Evolutionary conservation across 2,888 invertebrate genomes (phyloP), one percentile per base, ranked within the genome.

Genomic region (Drosophila fungiperda): DNA sequence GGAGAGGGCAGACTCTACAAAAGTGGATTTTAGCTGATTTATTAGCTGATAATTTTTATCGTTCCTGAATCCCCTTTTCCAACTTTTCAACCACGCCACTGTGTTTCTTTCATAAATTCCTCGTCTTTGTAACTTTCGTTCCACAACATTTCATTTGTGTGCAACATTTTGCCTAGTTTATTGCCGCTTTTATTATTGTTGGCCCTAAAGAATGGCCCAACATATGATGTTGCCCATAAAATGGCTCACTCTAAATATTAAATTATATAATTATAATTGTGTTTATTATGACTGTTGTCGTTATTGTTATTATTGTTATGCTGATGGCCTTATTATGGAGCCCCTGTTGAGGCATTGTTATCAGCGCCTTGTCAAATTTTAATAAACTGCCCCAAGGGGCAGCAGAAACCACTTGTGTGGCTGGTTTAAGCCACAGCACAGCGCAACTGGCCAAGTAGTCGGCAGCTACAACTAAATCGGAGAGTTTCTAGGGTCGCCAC

Each of bases 251-350:
- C 71, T 50, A 54, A 63, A 69, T 55, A 87, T 88, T 73, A 78
- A 82, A 89, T 85, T 82, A 83, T 78, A 85, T 89, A 89, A 85
- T 89, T 87, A 87, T 83, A 48, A 55, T 71, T 60, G 58, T 40
- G 29, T 32, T 68, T 53, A 58, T 57, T 78, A 52, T 54, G 61
- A 35, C 12, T 32, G 38, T 50, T 71, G 23, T 60, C 48, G 38
- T 52, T 59, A 35, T 55, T 59, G 35, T 55, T 64, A 35, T 58
- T 65, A 63, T 62, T 69, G 62, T 75, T 67, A 73, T 23, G 45
- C 50, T 68, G 78, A 65, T 81, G 66, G 60, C 74, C 82, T 45
- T 68, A 78, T 73, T 78, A 64, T 29, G 49, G 45, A 12, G 53
- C 63, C 60, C 81, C 78, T 29, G 78, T 62, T 49, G 73, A 9